Conservation (phyloP, 1,140 invertebrate species). For the Microplitis mediator region DNA sequence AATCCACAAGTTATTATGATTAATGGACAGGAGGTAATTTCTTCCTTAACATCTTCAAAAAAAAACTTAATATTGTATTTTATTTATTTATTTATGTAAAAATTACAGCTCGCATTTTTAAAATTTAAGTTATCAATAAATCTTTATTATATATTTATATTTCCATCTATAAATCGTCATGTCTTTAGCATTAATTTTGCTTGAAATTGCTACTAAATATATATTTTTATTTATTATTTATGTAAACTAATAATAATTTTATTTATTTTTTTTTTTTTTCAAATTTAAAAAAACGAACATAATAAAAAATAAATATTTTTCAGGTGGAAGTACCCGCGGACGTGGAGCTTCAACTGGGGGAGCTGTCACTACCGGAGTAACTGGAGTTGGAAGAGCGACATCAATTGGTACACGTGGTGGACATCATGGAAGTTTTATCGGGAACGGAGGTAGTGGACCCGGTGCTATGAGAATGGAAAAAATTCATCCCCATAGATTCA, state of each 20-base stretch:
- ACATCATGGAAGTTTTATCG: slow-evolving; percentile 49
- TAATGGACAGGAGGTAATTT: slow-evolving; percentile 28
- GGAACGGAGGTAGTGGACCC: slow-evolving; percentile 49
- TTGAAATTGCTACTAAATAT: slow-evolving; percentile 14
- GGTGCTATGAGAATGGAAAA: slow-evolving; percentile 63
- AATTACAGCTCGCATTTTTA: background rate
- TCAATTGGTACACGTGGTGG: slow-evolving; percentile 45
- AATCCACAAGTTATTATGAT: slow-evolving; percentile 13
- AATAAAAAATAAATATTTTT: slow-evolving; percentile 19
- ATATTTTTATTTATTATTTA: background rate
- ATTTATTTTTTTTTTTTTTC: background rate
- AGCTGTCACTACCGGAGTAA: slow-evolving; percentile 29
- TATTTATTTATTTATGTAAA: background rate
- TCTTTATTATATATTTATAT: background rate
- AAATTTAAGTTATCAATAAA: background rate
- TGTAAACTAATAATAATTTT: background rate
- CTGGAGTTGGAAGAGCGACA: slow-evolving; percentile 33
- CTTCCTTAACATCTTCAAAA: slow-evolving; percentile 15
- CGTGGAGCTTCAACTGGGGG: slow-evolving; percentile 45
- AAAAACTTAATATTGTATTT: background rate
- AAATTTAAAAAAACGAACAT: background rate
- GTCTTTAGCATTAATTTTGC: slow-evolving; percentile 15
- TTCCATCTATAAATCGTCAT: background rate
- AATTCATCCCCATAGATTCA: slow-evolving; percentile 59
- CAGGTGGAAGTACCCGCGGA: slow-evolving; percentile 43